Conservation (phyloP, 2,113 vertebrate genomes). For the Clinocottus analis region DNA sequence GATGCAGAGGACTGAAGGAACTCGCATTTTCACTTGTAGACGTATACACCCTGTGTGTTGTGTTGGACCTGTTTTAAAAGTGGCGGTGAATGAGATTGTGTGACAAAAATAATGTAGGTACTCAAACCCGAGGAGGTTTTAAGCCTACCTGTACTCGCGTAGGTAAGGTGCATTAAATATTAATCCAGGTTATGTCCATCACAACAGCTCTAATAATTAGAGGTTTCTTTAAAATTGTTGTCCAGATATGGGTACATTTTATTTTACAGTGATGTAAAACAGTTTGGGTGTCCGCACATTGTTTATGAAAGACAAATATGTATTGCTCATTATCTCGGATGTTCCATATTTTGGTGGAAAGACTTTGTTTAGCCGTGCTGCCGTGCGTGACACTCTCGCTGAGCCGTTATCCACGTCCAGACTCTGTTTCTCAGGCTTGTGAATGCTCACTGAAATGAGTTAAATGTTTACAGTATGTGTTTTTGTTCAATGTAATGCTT, state of each 20-base stretch:
- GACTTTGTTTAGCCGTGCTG: neutral
- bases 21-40: slow-evolving; percentile 20
- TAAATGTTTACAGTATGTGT: neutral
- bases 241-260: neutral
- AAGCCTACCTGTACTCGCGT: neutral
- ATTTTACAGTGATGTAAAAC: too few species aligned
- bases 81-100: neutral
- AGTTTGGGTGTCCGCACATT: neutral
- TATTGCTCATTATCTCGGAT: neutral
- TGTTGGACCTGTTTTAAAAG: neutral
- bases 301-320: neutral
- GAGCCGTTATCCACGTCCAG: neutral
- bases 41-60: neutral
- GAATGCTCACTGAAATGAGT: slow-evolving; percentile 3
- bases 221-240: neutral
- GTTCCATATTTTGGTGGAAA: neutral
- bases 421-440: neutral
- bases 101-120: neutral
- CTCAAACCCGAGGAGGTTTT: neutral
- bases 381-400: neutral
- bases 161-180: neutral
- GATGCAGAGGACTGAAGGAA: slow-evolving; percentile 28
- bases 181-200: neutral
- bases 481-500: neutral
- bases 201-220: neutral